Conservation (phyloP, 2,888 invertebrate species). For the Drosophila vallismaia region DNA sequence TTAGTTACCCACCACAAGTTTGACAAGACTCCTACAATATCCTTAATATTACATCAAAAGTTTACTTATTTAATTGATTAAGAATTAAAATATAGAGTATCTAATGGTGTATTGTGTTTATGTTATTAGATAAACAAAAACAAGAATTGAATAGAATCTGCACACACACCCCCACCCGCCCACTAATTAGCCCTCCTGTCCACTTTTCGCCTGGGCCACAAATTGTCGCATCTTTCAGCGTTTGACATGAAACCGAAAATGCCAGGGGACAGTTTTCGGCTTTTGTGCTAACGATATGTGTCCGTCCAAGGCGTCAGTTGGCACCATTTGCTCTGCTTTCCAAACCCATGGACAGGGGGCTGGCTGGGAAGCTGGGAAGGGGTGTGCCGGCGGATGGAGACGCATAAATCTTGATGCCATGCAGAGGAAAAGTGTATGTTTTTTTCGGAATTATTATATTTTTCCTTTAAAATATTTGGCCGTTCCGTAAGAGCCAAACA, state of each 20-base stretch:
- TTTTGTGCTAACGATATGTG: constrained; percentile 73
- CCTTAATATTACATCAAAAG: too few relatives aligned
- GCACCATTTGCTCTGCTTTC: constrained; percentile 41
- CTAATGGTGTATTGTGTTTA: too few relatives aligned
- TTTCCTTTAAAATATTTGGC: constrained; percentile 3
- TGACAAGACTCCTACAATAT: too few relatives aligned
- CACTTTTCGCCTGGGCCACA: constrained; percentile 51
- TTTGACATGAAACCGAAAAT: constrained; percentile 67
- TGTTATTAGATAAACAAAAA: too few relatives aligned
- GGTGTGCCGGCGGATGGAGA: constrained; percentile 20
- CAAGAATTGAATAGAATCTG: background rate
- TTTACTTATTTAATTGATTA: too few relatives aligned
- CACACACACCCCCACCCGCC: constrained; percentile 20
- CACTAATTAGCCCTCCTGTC: constrained; percentile 65
- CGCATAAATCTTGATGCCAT: constrained; percentile 68
- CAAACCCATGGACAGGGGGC: background rate
- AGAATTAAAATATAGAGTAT: too few relatives aligned
- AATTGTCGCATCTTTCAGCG: constrained; percentile 70
- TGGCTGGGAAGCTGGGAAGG: constrained; percentile 17
- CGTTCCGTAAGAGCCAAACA: constrained; percentile 34
- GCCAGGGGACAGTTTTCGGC: constrained; percentile 48
- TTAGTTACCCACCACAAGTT: too few relatives aligned
- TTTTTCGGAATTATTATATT: constrained; percentile 4
- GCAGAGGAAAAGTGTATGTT: constrained; percentile 3
- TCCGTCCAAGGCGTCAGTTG: constrained; percentile 44